Evolutionary conservation across 1,140 invertebrate species (phyloP), one percentile per base, ranked within the genome.

Genomic region (Pseudomyrmex concolor): DNA sequence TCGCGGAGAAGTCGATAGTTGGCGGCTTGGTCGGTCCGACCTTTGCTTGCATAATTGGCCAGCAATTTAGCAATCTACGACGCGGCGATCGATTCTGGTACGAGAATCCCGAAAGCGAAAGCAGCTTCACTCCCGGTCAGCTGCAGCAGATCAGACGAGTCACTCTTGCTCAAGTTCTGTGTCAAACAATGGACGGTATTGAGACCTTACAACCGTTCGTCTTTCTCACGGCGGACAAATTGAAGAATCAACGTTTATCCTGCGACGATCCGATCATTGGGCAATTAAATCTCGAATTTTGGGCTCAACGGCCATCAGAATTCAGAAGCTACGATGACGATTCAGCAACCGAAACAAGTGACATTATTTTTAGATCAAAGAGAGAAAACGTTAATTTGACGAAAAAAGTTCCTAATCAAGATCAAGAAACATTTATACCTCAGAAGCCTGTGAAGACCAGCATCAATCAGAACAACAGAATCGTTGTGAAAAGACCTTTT

Each of bases 41-140:
- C 0, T 98, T 99, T 91, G 98, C 98, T 63, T 99, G 99, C 90
- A 98, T 99, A 76, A 97, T 99, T 17, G 98, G 97, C 0, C 97
- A 98, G 88, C 98, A 99, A 91, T 99, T 99, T 91, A 95, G 96
- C 25, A 97, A 98, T 90, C 92, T 98, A 0, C 95, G 97, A 4
- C 97, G 97, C 91, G 98, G 98, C 48, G 98, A 99, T 94, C 93
- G 98, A 83, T 99, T 99, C 93, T 99, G 98, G 98, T 97, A 97
- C 90, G 97, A 98, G 94, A 98, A 98, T 91, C 95, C 96, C 1
- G 95, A 95, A 10, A 95, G 96, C 43, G 95, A 96, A 74, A 97
- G 95, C 34, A 96, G 96, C 1, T 98, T 98, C 86, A 97, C 96
- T 0, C 95, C 95, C 78, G 96, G 96, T n/a, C 99, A 99, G 93